Conservation (phyloP, 2,797 vertebrate species). For the Notolabrus celidotus region DNA sequence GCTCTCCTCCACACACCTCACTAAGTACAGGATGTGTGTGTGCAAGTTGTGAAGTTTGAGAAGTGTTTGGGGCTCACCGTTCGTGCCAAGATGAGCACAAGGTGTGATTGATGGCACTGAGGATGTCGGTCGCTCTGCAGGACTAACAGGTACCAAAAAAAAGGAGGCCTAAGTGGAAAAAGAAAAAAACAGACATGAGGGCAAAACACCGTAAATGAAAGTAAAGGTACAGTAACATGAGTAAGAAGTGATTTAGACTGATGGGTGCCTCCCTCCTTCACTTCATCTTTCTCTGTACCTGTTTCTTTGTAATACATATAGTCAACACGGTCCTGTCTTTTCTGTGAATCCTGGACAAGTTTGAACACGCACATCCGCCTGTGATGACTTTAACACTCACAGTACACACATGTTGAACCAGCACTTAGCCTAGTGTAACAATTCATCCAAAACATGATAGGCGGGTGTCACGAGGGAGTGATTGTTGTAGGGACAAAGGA, state of each 20-base stretch:
- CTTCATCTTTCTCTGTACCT: slow-evolving; percentile 26
- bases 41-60: slow-evolving; percentile 30
- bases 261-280: slow-evolving; percentile 26
- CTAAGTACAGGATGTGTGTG: slow-evolving; percentile 42
- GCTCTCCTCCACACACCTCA: slow-evolving; percentile 30
- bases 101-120: slow-evolving; percentile 20
- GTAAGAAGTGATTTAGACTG: slow-evolving; percentile 42
- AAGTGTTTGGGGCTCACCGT: background rate
- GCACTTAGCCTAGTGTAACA: slow-evolving; percentile 36
- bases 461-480: slow-evolving; percentile 32
- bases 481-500: slow-evolving; percentile 43
- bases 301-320: slow-evolving; percentile 22
- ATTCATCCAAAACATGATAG: slow-evolving; percentile 56
- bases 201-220: slow-evolving; percentile 23
- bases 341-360: slow-evolving; percentile 54
- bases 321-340: slow-evolving; percentile 20
- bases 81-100: slow-evolving; percentile 21
- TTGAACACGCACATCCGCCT: slow-evolving; percentile 39
- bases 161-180: background rate
- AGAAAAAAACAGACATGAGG: slow-evolving; percentile 2
- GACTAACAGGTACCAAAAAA: slow-evolving; percentile 40
- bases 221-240: slow-evolving; percentile 40
- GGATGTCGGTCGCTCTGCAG: slow-evolving; percentile 26
- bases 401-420: slow-evolving; percentile 54
- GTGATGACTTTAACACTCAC: slow-evolving; percentile 44